phyloP scores from a whole-genome alignment of 2,888 invertebrate species.

The Camptogramma bilineatum region DNA sequence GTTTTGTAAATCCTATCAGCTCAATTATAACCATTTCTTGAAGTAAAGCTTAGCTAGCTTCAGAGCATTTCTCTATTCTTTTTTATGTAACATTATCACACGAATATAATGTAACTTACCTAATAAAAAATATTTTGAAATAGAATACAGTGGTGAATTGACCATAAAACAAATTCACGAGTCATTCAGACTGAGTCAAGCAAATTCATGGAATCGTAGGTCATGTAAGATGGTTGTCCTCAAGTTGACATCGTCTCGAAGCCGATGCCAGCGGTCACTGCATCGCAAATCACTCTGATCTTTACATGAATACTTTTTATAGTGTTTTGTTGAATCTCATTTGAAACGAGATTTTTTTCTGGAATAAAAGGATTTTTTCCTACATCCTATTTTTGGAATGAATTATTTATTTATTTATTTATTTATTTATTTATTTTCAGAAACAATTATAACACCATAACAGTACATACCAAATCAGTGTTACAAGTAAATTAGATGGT shows the following conservation, averaged over 20 bases:
- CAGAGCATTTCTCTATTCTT: neutral
- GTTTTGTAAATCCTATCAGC: neutral
- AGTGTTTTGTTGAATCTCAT: conserved; percentile 15
- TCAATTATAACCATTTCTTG: neutral
- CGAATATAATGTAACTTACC: neutral
- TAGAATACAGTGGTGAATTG: neutral
- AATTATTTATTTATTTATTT: neutral
- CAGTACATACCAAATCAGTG: too few species aligned
- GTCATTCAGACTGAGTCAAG: conserved; percentile 15
- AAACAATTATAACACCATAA: too few species aligned
- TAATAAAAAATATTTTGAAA: neutral
- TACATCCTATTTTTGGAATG: neutral
- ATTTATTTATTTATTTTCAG: too few species aligned
- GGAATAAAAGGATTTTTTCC: neutral
- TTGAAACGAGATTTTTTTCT: neutral
- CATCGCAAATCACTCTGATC: conserved; percentile 32
- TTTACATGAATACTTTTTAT: conserved; percentile 14
- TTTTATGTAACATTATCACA: too few species aligned
- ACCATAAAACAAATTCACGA: conserved; percentile 9
- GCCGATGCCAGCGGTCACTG: conserved; percentile 31
- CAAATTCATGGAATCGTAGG: conserved; percentile 26
- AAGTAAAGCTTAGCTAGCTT: neutral
- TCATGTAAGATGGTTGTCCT: conserved; percentile 26
- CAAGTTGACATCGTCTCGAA: conserved; percentile 15
- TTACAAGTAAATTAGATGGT: too few species aligned